Evolutionary conservation across 2,888 invertebrate genomes (phyloP), one percentile per base, ranked within the genome.

Genomic region (Drosophila monieri): DNA sequence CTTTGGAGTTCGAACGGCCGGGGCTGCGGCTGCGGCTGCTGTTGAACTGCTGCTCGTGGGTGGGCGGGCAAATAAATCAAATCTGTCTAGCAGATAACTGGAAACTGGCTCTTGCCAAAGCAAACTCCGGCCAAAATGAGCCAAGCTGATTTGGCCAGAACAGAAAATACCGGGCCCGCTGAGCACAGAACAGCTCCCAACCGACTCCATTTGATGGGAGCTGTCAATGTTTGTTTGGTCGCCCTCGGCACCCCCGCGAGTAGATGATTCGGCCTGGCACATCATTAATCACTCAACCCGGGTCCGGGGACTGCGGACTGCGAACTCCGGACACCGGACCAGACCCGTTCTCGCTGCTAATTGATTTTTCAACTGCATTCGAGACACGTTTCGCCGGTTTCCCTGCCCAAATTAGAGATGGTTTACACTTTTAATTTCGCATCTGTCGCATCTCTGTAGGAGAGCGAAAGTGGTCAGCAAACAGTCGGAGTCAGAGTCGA

Each of bases 381-480:
- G 64, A 64, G 46, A 52, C 65, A 56, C 48, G 66, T 46, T 62
- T 44, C 43, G 44, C 53, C 53, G 54, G 30, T 43, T 48, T 47
- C 9, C 23, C 39, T 37, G 51, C 44, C 52, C 73, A 83, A 83
- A 77, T 80, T 80, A 58, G 69, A 70, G 58, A 66, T 53, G 51
- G 52, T 76, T 86, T 69, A 86, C 85, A 86, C 87, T 84, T 79
- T 84, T 86, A 68, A 80, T 84, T 84, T 86, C 74, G 53, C 52
- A 48, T 44, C 58, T 84, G 86, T 86, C 74, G 53, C 52, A 48
- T 44, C 58, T 39, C 30, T 35, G 21, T 23, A 18, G 18, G 18
- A 18, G 18, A 18, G 81, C 84, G 84, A 84, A 84, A 84, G 87
- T 84, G 78, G 30, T 55, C 41, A 49, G 39, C 18, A 41, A 44